Conservation (phyloP, 2,113 vertebrate genomes). For the Corythornis vintsioides region DNA sequence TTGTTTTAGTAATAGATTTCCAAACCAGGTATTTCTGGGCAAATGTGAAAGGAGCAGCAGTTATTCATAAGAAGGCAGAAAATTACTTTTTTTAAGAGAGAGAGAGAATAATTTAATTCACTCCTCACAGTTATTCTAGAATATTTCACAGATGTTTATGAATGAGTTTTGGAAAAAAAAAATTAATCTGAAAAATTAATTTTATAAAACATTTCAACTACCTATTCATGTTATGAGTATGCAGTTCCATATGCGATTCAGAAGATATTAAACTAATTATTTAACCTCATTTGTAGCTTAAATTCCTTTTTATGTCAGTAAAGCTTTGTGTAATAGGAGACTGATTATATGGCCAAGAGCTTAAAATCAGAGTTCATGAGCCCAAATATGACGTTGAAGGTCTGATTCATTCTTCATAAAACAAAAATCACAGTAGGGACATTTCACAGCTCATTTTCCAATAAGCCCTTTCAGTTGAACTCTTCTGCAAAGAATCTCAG, state of each 20-base stretch:
- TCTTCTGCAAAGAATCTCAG: constrained; percentile 84
- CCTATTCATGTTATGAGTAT: background rate
- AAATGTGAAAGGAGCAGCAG: background rate
- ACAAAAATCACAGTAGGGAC: constrained; percentile 94
- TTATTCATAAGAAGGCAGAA: background rate
- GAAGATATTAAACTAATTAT: background rate
- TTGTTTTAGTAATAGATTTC: background rate
- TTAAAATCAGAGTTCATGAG: constrained; percentile 78
- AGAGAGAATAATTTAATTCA: background rate
- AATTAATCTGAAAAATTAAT: background rate
- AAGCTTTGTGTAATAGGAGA: background rate
- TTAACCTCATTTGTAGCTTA: background rate
- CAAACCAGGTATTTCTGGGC: background rate
- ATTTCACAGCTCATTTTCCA: constrained; percentile 93
- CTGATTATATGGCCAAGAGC: background rate
- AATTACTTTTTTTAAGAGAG: background rate
- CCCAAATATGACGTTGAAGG: constrained; percentile 97
- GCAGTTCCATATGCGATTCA: background rate
- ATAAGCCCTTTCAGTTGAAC: constrained; percentile 92
- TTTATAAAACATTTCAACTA: background rate
- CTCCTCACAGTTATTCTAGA: background rate
- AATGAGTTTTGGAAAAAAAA: constrained; percentile 1
- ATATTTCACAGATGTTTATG: background rate
- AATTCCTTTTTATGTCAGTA: background rate
- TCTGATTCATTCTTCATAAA: constrained; percentile 96